A percentile compares a stretch with the other conserved stretches of the same genome.
Conservation (phyloP, 1,140 invertebrate species). For the Thaumetopoea pityocampa region DNA sequence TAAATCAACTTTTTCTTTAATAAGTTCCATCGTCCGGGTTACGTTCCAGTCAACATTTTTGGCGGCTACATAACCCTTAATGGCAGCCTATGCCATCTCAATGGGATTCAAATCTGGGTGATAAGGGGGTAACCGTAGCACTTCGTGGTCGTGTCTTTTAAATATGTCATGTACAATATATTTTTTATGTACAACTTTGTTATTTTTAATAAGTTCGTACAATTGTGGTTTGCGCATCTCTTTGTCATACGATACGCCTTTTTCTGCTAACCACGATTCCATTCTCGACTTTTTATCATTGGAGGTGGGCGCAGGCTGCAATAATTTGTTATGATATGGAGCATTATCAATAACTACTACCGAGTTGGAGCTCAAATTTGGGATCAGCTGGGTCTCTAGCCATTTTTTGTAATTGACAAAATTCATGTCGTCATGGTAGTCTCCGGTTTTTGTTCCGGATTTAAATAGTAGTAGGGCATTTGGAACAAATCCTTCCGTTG, state of each 20-base stretch:
- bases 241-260: no score
- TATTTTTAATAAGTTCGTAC: neutral
- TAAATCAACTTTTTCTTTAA: neutral
- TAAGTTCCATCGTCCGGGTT: neutral
- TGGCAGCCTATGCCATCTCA: no score
- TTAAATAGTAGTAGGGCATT: constrained; percentile 16
- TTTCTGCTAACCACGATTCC: neutral
- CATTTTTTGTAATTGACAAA: constrained; percentile 21
- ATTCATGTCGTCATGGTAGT: constrained; percentile 28
- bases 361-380: constrained; percentile 7
- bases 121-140: no score
- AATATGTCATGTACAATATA: neutral
- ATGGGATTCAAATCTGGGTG: no score
- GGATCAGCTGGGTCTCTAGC: constrained; percentile 10
- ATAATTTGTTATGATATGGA: neutral
- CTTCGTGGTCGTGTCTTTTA: no score
- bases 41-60: no score
- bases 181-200: neutral
- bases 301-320: neutral
- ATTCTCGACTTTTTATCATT: neutral
- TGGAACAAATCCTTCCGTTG: constrained; percentile 17
- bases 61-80: no score
- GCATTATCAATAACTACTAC: neutral
- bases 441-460: constrained; percentile 12
- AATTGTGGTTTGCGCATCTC: neutral